Percentiles rank a stretch among this genome's conserved stretches.
These are phyloP conservation scores for Stegophylla sp. DNA, from an alignment of 2,888 invertebrate genomes.

Conservation along the genomic window DNA sequence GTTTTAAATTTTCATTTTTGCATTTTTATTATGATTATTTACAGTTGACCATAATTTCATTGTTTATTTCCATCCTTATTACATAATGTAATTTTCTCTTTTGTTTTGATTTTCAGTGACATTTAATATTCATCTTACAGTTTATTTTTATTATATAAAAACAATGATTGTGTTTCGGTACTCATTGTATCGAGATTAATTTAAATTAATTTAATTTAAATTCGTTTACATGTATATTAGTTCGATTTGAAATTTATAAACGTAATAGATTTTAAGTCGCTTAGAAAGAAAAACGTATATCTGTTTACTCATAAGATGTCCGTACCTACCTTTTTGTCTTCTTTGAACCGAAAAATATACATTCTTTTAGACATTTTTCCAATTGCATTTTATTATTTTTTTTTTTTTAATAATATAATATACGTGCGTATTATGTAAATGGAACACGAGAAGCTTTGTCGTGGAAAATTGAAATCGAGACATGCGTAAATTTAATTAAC, in stretches of 20 bases:
- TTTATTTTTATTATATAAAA: slow-evolving; percentile 31
- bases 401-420: too few relatives aligned
- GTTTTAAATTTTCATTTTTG: background rate
- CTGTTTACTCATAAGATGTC: background rate
- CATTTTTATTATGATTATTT: slow-evolving; percentile 27
- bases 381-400: too few relatives aligned
- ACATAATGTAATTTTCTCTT: slow-evolving; percentile 43
- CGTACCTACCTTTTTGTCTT: background rate
- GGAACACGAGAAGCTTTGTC: too few relatives aligned
- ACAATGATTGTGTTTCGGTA: slow-evolving; percentile 34
- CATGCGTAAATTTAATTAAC: too few relatives aligned
- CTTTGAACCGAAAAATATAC: background rate
- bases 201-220: background rate
- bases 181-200: slow-evolving; percentile 27
- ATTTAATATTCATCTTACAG: slow-evolving; percentile 42
- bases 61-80: slow-evolving; percentile 31
- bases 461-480: too few relatives aligned
- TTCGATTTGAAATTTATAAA: background rate
- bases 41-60: slow-evolving; percentile 22
- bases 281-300: background rate
- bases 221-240: slow-evolving; percentile 5
- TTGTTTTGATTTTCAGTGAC: slow-evolving; percentile 34
- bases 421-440: too few relatives aligned
- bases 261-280: background rate
- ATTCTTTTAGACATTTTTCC: background rate